Percentiles rank a stretch among this genome's conserved stretches.
Evolutionary conservation across 2,797 vertebrate species (phyloP).

Genomic region (Falco naumanni): DNA sequence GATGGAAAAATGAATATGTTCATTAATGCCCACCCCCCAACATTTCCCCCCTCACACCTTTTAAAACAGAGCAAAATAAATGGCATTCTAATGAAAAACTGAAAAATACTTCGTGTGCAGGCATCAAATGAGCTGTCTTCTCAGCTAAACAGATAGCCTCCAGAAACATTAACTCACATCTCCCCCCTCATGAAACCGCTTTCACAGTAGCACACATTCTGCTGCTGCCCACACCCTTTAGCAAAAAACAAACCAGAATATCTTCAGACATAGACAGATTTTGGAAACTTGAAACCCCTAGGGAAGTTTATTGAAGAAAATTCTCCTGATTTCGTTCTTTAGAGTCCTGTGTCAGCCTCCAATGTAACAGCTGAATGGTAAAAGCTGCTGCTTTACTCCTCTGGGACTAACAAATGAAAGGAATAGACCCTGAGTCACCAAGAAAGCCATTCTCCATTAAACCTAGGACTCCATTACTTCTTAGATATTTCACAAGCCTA

Average conservation of each 20-base stretch:
- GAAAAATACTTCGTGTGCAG: neutral
- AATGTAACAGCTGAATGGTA: neutral
- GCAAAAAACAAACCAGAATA: neutral
- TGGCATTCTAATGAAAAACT: neutral
- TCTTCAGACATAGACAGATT: neutral
- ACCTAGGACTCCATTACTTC: neutral
- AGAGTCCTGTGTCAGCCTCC: neutral
- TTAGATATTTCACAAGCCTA: neutral
- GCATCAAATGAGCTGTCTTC: neutral
- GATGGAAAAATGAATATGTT: neutral
- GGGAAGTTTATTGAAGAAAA: neutral
- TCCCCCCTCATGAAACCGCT: neutral
- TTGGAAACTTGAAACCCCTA: neutral
- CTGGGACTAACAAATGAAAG: neutral
- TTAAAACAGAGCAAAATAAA: neutral
- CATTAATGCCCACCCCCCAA: neutral
- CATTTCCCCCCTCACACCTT: neutral
- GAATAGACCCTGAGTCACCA: neutral
- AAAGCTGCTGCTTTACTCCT: neutral
- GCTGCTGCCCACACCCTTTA: neutral
- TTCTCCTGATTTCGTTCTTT: neutral
- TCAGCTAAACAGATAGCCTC: neutral
- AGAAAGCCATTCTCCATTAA: neutral
- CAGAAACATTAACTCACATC: neutral
- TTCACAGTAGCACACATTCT: neutral